Evolutionary conservation across 1,140 invertebrate species (phyloP), one percentile per base, ranked within the genome.

Genomic region (Pemphigus obesinymphae): DNA sequence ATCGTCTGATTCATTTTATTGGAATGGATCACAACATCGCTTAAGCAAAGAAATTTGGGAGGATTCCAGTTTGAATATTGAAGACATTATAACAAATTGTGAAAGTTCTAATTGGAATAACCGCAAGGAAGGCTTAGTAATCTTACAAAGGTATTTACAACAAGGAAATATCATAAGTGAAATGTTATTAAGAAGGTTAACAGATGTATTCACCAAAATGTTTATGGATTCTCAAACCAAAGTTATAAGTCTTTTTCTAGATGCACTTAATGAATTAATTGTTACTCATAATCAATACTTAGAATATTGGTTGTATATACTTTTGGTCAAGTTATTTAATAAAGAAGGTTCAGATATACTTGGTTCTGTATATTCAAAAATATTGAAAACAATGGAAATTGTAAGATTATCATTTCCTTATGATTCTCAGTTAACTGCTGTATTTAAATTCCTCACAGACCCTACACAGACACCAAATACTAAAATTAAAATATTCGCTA

Each of bases 151-250:
- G 84, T 93, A 94, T 85, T 89, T 96, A 23, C 90, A 91, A 82
- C 90, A 90, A 85, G 92, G 93, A 55, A 90, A 92, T 26, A 89
- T 89, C n/a, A 88, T 97, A 7, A 90, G 89, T 13, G 88, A 90
- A 2, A 89, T 90, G 4, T 94, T 97, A 85, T 88, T 97, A 43
- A 91, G 92, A 66, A 90, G 92, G 84, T 90, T 96, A 13, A 96
- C 94, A 0, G 96, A 98, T 84, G 93, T 97, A 83, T 96, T 97
- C 85, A 94, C 95, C 61, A 95, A 96, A 89, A 96, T 98, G 94
- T 97, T 98, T 85, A 96, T 97, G 90, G 96, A 98, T 87, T 94
- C 95, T 20, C 96, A 97, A 86, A 97, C 95, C 4, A 98, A 98
- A 88, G 90, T 97, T 66, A 96, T 97, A 87, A 94, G 93, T 66